These are phyloP conservation scores for Lamproptera curius DNA, from an alignment of 2,888 invertebrate genomes.

Conservation along the genomic window DNA sequence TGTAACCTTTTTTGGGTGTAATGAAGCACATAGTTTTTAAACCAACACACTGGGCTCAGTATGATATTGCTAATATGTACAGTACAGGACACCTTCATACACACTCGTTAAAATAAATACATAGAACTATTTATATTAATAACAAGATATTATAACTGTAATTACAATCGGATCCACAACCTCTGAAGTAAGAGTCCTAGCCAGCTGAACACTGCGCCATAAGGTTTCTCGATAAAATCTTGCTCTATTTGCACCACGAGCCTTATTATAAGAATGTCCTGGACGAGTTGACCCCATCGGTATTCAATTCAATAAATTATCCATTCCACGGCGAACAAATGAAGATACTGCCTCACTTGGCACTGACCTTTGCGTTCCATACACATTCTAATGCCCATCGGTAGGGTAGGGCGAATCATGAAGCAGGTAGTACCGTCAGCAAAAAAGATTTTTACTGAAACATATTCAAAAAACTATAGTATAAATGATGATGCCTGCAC, in stretches of 20 bases:
- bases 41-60: too few species aligned
- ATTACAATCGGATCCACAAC: too few species aligned
- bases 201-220: background rate
- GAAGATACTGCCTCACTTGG: constrained; percentile 18
- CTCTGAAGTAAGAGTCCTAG: background rate
- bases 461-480: too few species aligned
- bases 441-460: too few species aligned
- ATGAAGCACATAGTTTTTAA: too few species aligned
- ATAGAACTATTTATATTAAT: too few species aligned
- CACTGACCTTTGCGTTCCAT: constrained; percentile 20
- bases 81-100: too few species aligned
- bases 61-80: too few species aligned
- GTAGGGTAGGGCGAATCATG: constrained; percentile 1
- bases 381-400: constrained; percentile 20
- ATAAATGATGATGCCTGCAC: too few species aligned
- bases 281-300: constrained; percentile 21
- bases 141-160: too few species aligned
- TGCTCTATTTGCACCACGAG: background rate
- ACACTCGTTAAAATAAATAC: too few species aligned
- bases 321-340: constrained; percentile 14
- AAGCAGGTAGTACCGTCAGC: constrained; percentile 4
- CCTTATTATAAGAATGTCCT: constrained; percentile 18
- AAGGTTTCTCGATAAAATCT: background rate
- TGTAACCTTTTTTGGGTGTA: too few species aligned
- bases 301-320: constrained; percentile 22